Evolutionary conservation across 2,888 invertebrate genomes (phyloP), one percentile per base, ranked within the genome.

Genomic region (Hetaerina titia): DNA sequence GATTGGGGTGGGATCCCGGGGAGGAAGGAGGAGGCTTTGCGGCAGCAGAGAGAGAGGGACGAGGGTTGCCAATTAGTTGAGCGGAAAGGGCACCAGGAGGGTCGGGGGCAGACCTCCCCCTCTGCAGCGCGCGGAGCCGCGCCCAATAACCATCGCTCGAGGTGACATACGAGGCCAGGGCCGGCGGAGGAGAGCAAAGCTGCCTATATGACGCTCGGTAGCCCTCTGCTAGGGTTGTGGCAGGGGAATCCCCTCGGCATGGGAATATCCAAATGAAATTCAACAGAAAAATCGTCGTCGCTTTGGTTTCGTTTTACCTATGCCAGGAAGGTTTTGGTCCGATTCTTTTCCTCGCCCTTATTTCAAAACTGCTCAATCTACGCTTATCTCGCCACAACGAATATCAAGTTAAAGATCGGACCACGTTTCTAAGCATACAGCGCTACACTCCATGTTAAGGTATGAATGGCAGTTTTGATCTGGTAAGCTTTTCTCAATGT

Each of bases 31-130:
- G 69, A 1, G 69, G 69, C 7, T 60, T 60, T 60, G 60, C 13
- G 17, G 22, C 17, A 15, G 56, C 5, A 45, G 22, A 56, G 11
- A 25, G 58, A 9, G 11, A 90, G 60, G 58, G 63, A 13, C 25
- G 25, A 58, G 58, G 60, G n/a, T n/a, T 58, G 22, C n/a, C 90
- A 90, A 90, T 90, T 90, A 90, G 90, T 60, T 58, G 19, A 58
- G 60, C 90, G 90, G 63, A 90, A 89, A 89, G 58, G n/a, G 58
- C 58, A 22, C n/a, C n/a, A n/a, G 17, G 13, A 9, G 58, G n/a
- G 11, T 57, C 13, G 19, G 58, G 25, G 58, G 60, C 90, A 19
- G 57, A 56, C 22, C 89, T 2, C 22, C 89, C 8, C n/a, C 89
- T 56, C 88, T 17, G 2, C 88, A 25, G 22, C 19, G 57, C 6